Evolutionary conservation across 2,888 invertebrate genomes (phyloP).

Genomic region (Campoplex nolae): DNA sequence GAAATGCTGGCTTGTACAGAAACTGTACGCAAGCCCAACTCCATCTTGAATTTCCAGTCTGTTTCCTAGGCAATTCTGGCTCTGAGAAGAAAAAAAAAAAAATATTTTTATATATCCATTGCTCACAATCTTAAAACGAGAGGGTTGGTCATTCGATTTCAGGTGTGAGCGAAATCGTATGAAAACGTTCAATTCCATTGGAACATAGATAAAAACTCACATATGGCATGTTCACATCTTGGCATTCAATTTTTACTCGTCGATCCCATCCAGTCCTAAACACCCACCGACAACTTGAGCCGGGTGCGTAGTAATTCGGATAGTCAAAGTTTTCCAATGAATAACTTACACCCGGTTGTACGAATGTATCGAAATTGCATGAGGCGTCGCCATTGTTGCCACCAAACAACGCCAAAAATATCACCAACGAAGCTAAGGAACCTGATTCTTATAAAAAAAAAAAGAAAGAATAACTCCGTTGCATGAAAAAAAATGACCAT

Average conservation of each 20-base stretch:
- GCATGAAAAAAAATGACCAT: neutral
- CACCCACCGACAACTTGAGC: neutral
- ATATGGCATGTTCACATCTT: neutral
- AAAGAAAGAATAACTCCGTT: neutral
- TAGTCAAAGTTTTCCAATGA: slow-evolving; percentile 77
- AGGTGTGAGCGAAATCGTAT: neutral
- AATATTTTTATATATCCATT: neutral
- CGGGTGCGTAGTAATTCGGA: slow-evolving; percentile 76
- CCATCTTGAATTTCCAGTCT: neutral
- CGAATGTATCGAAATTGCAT: slow-evolving; percentile 46
- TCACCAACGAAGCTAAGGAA: slow-evolving; percentile 69
- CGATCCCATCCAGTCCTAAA: neutral
- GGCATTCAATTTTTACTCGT: neutral
- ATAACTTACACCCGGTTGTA: slow-evolving; percentile 76
- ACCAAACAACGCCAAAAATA: slow-evolving; percentile 79
- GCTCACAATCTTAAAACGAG: neutral
- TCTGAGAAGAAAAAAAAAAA: neutral
- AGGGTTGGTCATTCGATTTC: neutral
- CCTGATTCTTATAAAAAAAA: slow-evolving; percentile 70
- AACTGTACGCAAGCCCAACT: neutral
- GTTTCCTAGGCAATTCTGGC: neutral
- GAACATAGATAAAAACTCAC: neutral
- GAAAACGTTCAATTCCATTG: neutral
- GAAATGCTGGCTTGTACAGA: slow-evolving; percentile 74
- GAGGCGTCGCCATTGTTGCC: slow-evolving; percentile 50